Evolutionary conservation across 2,113 vertebrate genomes (phyloP).

Genomic region (Dolichotis patagonum): DNA sequence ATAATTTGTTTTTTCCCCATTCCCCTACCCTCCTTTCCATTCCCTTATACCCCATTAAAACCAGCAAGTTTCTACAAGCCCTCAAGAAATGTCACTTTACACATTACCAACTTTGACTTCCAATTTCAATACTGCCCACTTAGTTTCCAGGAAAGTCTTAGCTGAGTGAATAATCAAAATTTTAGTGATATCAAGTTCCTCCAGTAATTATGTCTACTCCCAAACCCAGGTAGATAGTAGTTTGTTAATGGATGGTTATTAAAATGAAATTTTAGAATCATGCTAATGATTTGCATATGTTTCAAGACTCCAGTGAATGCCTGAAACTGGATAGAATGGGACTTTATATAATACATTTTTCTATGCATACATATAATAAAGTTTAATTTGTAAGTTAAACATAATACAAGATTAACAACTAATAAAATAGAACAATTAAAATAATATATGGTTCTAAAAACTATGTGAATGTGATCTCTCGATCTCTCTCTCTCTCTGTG

Average conservation of each 20-base stretch:
- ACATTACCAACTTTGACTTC: constrained; percentile 33
- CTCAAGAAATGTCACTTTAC: constrained; percentile 15
- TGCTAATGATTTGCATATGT: neutral
- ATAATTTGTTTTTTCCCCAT: neutral
- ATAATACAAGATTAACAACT: neutral
- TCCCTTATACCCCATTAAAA: neutral
- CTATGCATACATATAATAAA: too few relatives aligned
- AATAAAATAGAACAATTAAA: constrained; percentile 4
- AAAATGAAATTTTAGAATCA: constrained; percentile 44
- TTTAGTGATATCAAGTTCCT: constrained; percentile 39
- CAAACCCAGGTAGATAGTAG: neutral
- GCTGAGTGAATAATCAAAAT: constrained; percentile 29
- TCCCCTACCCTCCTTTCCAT: neutral
- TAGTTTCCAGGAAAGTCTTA: constrained; percentile 41
- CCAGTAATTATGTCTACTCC: constrained; percentile 4
- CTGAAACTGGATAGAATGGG: neutral
- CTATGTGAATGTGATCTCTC: neutral
- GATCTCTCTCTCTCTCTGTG: neutral
- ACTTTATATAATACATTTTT: neutral
- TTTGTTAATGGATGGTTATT: constrained; percentile 37
- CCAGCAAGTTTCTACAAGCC: neutral
- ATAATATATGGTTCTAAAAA: neutral
- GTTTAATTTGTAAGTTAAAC: neutral
- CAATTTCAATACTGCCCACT: constrained; percentile 23
- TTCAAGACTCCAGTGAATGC: neutral